These are phyloP conservation scores for Capricornis sumatraensis DNA, from an alignment of 2,113 vertebrate genomes.

Conservation along the genomic window DNA sequence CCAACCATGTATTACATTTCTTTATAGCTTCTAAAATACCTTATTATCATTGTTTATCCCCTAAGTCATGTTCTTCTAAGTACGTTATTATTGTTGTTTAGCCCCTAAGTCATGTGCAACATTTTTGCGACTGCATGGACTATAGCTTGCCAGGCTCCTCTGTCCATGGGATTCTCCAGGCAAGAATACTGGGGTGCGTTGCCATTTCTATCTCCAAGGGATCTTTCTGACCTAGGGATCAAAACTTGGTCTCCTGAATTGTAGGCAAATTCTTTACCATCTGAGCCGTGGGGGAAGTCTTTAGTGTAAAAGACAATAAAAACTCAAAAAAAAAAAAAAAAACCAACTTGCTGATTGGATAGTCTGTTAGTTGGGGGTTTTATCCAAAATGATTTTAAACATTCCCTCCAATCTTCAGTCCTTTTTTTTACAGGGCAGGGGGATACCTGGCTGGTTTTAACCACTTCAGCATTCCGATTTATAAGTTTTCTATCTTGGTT, in stretches of 20 bases:
- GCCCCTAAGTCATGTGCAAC: not conserved
- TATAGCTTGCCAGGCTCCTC: not conserved
- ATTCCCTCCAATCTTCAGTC: not conserved
- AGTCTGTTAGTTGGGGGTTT: not conserved
- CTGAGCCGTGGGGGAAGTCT: not conserved
- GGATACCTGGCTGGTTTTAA: not conserved
- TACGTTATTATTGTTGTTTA: not conserved
- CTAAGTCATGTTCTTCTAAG: not conserved
- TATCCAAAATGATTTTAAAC: not conserved
- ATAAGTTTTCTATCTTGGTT: not conserved
- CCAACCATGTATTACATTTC: not conserved
- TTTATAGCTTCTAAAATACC: not conserved
- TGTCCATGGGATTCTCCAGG: not conserved
- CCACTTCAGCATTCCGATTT: not conserved
- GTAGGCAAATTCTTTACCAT: not conserved
- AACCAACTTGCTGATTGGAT: not conserved
- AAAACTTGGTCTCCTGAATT: not conserved
- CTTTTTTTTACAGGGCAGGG: not conserved
- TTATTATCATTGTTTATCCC: not conserved
- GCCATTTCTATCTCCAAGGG: not conserved
- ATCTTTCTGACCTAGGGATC: not conserved
- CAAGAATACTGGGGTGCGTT: not conserved
- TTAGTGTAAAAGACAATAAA: not conserved
- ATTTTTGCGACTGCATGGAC: not conserved
- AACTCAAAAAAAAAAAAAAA: not conserved